A percentile compares a stretch with the other conserved stretches of the same genome.
phyloP scores from a whole-genome alignment of 2,113 vertebrate genomes.

The Halichoeres trimaculatus region DNA sequence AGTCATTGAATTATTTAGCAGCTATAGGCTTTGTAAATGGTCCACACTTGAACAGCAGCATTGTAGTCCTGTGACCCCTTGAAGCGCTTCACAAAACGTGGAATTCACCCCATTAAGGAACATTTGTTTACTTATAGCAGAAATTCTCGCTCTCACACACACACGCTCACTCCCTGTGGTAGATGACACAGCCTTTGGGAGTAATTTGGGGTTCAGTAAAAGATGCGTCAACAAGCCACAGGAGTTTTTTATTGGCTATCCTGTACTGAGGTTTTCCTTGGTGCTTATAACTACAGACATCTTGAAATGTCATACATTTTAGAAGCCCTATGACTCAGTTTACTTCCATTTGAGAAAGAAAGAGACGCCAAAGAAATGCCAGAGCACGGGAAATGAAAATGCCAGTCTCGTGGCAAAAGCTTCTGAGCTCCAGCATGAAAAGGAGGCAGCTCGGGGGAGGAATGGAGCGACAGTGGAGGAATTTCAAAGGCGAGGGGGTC shows the following conservation, averaged over 20 bases:
- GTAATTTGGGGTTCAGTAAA: neutral
- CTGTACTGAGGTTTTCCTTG: conserved; percentile 38
- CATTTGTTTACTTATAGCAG: neutral
- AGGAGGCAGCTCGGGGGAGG: conserved; percentile 62
- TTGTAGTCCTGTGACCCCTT: neutral
- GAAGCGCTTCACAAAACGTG: neutral
- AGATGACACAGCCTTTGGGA: neutral
- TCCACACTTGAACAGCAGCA: neutral
- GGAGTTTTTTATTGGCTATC: conserved; percentile 30
- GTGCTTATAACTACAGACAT: conserved; percentile 29
- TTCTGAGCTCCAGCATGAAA: conserved; percentile 65
- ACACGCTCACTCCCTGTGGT: neutral
- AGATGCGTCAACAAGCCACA: neutral
- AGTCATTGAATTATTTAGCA: conserved; percentile 63
- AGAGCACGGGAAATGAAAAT: conserved; percentile 52
- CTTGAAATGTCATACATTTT: conserved; percentile 35
- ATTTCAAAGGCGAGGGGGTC: conserved; percentile 79
- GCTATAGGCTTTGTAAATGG: conserved; percentile 14
- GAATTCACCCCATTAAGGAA: neutral
- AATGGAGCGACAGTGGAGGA: conserved; percentile 49
- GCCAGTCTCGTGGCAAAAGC: conserved; percentile 61
- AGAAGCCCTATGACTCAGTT: conserved; percentile 29
- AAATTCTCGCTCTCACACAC: neutral
- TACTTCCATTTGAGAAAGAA: conserved; percentile 14
- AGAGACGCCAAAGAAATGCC: conserved; percentile 9